Evolutionary conservation across 2,888 invertebrate genomes (phyloP).

Genomic region (Mesorhabditis sp.): DNA sequence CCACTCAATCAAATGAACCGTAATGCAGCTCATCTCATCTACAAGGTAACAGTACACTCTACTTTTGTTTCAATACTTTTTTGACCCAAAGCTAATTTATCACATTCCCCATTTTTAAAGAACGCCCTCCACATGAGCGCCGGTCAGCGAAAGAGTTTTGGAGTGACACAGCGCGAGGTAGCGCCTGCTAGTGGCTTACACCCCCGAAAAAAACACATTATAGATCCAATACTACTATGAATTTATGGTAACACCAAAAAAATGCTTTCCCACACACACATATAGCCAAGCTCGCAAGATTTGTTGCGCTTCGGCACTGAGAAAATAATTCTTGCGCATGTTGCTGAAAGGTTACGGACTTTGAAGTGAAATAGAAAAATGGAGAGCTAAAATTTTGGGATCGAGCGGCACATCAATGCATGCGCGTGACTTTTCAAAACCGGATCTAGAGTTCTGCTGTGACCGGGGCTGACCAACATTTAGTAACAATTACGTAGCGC

Average conservation of each 20-base stretch:
- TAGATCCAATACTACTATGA: conserved; percentile 6
- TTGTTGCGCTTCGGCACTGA: too few species aligned
- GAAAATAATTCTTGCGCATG: too few species aligned
- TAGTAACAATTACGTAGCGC: too few species aligned
- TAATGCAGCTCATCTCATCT: conserved; percentile 38
- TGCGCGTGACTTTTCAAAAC: too few species aligned
- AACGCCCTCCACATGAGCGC: background rate
- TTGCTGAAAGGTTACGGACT: too few species aligned
- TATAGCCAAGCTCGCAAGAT: too few species aligned
- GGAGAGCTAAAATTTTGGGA: too few species aligned
- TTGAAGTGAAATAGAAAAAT: too few species aligned
- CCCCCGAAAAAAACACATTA: conserved; percentile 14
- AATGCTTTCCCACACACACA: background rate
- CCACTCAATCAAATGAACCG: conserved; percentile 29
- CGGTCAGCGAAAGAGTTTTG: conserved; percentile 1
- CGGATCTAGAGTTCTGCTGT: too few species aligned
- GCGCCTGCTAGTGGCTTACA: background rate
- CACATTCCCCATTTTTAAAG: background rate
- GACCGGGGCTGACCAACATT: too few species aligned
- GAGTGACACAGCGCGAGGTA: background rate
- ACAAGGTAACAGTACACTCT: conserved; percentile 16
- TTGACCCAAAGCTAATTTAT: background rate
- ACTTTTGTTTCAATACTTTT: too few species aligned
- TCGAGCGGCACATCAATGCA: too few species aligned
- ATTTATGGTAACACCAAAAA: background rate